Conservation (phyloP, 1,140 invertebrate species). For the Sesamia nonagrioides region DNA sequence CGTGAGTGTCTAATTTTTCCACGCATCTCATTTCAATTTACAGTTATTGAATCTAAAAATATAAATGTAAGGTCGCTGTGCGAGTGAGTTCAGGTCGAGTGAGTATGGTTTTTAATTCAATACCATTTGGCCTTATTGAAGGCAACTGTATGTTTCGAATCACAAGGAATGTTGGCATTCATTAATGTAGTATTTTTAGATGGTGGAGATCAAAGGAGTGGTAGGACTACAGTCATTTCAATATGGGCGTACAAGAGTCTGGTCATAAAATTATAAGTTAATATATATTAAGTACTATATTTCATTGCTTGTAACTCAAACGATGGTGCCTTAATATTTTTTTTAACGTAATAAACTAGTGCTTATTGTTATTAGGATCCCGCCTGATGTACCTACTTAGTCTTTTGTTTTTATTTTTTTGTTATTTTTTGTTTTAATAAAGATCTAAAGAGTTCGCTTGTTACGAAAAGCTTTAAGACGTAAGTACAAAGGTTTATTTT, state of each 20-base stretch:
- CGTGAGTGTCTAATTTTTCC: neutral
- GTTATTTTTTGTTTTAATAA: too few species aligned
- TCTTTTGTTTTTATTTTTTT: too few species aligned
- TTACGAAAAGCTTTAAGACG: too few species aligned
- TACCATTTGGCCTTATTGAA: constrained; percentile 15
- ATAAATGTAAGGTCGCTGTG: neutral
- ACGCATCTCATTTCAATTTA: neutral
- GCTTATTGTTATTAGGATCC: too few species aligned
- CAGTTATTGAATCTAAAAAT: constrained; percentile 29
- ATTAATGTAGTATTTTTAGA: constrained; percentile 1
- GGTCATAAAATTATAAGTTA: neutral
- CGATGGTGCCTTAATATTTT: too few species aligned
- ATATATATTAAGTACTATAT: too few species aligned
- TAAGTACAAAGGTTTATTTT: too few species aligned
- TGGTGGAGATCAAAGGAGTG: neutral
- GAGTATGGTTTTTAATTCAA: neutral
- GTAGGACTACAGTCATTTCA: neutral
- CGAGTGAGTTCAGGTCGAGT: constrained; percentile 6
- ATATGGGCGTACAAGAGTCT: neutral
- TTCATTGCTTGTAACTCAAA: too few species aligned
- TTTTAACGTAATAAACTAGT: too few species aligned
- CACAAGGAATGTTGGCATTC: constrained; percentile 21
- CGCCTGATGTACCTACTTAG: too few species aligned
- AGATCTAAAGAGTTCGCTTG: too few species aligned
- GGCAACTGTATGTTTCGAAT: neutral